A percentile compares a stretch with the other conserved stretches of the same genome.
Conservation (phyloP, 1,140 invertebrate genomes). For the Dinoponera quadriceps region DNA sequence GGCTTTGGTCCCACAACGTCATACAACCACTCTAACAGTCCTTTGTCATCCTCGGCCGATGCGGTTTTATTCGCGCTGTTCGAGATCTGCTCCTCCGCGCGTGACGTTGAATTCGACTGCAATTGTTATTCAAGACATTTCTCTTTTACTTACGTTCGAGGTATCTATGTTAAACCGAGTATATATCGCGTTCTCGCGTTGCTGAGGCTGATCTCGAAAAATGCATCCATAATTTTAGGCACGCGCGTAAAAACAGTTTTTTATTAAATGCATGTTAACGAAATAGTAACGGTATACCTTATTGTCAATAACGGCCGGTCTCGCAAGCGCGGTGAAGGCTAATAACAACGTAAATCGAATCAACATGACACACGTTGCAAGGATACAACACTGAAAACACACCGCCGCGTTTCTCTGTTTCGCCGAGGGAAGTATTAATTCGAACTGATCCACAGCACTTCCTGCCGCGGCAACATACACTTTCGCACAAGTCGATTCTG, state of each 20-base stretch:
- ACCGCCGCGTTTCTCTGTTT: background rate
- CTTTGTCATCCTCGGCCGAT: constrained; percentile 61
- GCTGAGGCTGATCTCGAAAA: no score
- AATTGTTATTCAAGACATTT: constrained; percentile 21
- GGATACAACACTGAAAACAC: constrained; percentile 15
- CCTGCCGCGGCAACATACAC: constrained; percentile 77
- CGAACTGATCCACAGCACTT: constrained; percentile 57
- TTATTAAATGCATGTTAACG: no score
- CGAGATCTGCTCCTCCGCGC: background rate
- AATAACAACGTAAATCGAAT: constrained; percentile 29
- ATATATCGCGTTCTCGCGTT: background rate
- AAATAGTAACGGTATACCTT: constrained; percentile 41
- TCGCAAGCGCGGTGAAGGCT: background rate
- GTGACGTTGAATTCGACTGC: constrained; percentile 5
- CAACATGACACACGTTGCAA: constrained; percentile 56
- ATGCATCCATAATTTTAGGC: no score
- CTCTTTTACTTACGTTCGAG: background rate
- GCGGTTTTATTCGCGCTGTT: constrained; percentile 15
- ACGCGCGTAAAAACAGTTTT: no score
- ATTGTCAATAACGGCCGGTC: constrained; percentile 24
- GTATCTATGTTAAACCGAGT: background rate
- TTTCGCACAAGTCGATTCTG: constrained; percentile 82
- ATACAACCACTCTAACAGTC: constrained; percentile 70
- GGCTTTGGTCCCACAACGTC: constrained; percentile 26
- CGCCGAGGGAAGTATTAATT: constrained; percentile 6